Conservation (phyloP, 2,113 vertebrate genomes). For the Cacatua alba region DNA sequence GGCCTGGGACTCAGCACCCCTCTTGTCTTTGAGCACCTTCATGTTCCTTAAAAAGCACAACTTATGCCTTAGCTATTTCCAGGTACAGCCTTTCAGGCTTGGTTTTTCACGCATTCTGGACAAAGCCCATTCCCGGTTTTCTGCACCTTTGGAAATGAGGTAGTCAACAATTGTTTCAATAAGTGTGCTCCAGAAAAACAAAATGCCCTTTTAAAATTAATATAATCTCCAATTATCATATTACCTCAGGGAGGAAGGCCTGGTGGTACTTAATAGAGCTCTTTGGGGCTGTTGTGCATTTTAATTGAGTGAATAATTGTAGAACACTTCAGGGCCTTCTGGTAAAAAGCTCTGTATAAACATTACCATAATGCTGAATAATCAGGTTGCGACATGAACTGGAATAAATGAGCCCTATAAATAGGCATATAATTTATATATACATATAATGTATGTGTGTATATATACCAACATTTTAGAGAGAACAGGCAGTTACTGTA, state of each 20-base stretch:
- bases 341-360: constrained; percentile 43
- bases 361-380: constrained; percentile 31
- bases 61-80: background rate
- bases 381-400: background rate
- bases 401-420: constrained; percentile 22
- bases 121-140: background rate
- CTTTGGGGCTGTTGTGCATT: constrained; percentile 56
- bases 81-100: background rate
- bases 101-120: background rate
- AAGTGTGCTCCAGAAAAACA: background rate
- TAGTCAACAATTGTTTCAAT: background rate
- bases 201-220: constrained; percentile 47
- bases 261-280: constrained; percentile 50
- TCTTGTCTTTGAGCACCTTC: background rate
- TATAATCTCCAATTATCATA: constrained; percentile 50
- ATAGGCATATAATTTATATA: background rate
- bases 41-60: background rate
- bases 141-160: background rate
- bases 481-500: background rate
- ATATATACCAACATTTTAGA: background rate
- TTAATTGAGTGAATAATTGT: constrained; percentile 63
- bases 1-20: background rate
- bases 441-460: background rate
- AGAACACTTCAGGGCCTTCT: constrained; percentile 39
- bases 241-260: constrained; percentile 36